phyloP scores from a whole-genome alignment of 1,140 invertebrate species.

The Wiebesia pumilae region DNA sequence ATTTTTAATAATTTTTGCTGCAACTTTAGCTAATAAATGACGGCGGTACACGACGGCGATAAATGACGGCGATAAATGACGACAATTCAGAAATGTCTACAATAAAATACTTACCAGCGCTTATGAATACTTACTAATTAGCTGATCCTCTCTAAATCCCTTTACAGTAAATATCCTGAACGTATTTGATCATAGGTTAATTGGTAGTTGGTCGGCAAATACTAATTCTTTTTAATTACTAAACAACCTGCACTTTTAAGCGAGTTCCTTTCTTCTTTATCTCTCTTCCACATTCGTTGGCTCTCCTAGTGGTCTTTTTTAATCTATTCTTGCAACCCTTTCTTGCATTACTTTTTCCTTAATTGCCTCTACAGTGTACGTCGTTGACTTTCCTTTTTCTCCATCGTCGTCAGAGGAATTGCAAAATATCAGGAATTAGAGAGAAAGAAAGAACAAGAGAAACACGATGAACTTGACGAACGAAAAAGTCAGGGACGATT shows the following conservation, averaged over 20 bases:
- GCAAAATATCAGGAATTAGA: conserved; percentile 12
- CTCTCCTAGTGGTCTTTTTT: background rate
- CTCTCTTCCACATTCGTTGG: background rate
- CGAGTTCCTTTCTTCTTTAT: background rate
- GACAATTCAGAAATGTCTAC: too few species aligned
- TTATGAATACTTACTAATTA: too few species aligned
- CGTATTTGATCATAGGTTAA: too few species aligned
- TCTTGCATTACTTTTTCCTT: conserved; percentile 22
- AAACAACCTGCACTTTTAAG: background rate
- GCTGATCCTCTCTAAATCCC: too few species aligned
- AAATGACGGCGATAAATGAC: too few species aligned
- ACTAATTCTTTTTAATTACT: conserved; percentile 40
- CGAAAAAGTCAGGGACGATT: conserved; percentile 19
- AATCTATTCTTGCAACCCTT: conserved; percentile 22
- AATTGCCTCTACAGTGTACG: conserved; percentile 22
- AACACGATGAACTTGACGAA: conserved; percentile 34
- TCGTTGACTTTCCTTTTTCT: conserved; percentile 14
- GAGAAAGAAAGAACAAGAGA: conserved; percentile 6
- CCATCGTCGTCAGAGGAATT: conserved; percentile 13
- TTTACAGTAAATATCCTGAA: too few species aligned
- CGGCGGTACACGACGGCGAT: too few species aligned
- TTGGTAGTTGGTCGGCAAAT: too few species aligned
- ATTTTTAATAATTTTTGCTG: too few species aligned
- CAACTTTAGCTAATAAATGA: too few species aligned
- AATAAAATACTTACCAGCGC: too few species aligned